phyloP scores from a whole-genome alignment of 2,888 invertebrate species.

The Mesopsocus fuscifrons region DNA sequence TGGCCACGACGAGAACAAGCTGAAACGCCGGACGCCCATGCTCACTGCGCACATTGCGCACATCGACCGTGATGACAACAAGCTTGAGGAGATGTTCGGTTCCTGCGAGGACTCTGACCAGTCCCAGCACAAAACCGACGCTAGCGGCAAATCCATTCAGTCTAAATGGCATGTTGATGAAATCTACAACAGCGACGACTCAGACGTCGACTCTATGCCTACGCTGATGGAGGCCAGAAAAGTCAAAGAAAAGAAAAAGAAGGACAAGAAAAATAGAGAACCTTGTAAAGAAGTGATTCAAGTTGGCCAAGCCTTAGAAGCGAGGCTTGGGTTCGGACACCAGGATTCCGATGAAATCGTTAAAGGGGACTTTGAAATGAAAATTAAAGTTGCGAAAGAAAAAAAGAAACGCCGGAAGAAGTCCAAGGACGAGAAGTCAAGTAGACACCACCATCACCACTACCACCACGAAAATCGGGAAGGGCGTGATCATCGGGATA shows the following conservation, averaged over 20 bases:
- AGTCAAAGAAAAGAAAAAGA: conserved; percentile 18
- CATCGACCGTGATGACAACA: conserved; percentile 19
- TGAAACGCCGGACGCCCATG: conserved; percentile 22
- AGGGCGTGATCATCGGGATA: too few relatives aligned
- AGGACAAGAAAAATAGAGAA: conserved; percentile 20
- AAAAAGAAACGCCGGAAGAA: conserved; percentile 22
- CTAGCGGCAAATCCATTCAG: conserved; percentile 20
- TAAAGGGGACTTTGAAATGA: conserved; percentile 46
- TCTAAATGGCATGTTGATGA: conserved; percentile 22
- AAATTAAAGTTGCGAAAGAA: conserved; percentile 33
- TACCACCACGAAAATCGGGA: too few relatives aligned
- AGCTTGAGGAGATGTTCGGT: conserved; percentile 22
- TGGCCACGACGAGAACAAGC: conserved; percentile 18
- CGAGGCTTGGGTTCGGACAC: background rate
- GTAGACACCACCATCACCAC: conserved; percentile 39
- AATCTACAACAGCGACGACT: conserved; percentile 28
- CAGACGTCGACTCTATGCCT: conserved; percentile 17
- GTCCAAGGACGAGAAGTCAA: conserved; percentile 30
- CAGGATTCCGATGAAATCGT: background rate
- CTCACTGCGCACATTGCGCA: background rate
- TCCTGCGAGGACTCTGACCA: conserved; percentile 5
- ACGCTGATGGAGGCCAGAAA: conserved; percentile 20
- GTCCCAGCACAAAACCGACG: conserved; percentile 20
- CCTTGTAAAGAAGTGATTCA: conserved; percentile 42
- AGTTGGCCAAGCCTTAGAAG: conserved; percentile 25